Conservation (phyloP, 2,888 invertebrate genomes). For the Ormyrus nitidulus region DNA sequence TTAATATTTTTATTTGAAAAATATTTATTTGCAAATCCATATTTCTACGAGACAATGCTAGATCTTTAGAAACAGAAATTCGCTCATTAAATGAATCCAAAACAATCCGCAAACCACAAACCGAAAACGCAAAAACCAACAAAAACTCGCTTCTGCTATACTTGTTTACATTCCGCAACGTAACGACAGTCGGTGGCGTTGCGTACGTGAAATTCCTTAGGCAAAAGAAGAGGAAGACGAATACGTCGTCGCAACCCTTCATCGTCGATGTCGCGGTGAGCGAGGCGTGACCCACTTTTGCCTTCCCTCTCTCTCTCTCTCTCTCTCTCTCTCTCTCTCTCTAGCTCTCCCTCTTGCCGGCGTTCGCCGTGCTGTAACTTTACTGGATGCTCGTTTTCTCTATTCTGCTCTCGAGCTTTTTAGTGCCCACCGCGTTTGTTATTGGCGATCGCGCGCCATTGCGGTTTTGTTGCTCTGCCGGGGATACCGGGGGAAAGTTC, state of each 20-base stretch:
- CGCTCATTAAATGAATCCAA: too few species aligned
- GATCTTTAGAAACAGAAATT: too few species aligned
- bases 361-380: not conserved
- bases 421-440: not conserved
- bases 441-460: slow-evolving; percentile 15
- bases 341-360: slow-evolving; percentile 24
- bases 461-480: not conserved
- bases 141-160: too few species aligned
- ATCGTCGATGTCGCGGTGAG: slow-evolving; percentile 25
- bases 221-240: not conserved
- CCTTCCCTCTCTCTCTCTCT: slow-evolving; percentile 41
- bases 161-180: too few species aligned
- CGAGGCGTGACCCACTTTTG: slow-evolving; percentile 49
- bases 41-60: too few species aligned
- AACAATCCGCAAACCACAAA: too few species aligned
- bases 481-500: not conserved
- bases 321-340: slow-evolving; percentile 17
- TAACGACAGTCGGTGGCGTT: not conserved
- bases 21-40: too few species aligned
- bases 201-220: slow-evolving; percentile 37
- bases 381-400: not conserved
- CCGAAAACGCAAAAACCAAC: too few species aligned
- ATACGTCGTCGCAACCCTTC: slow-evolving; percentile 27
- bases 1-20: too few species aligned
- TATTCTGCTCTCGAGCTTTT: not conserved